Evolutionary conservation across 1,140 invertebrate species (phyloP).

Genomic region (Drosophila sechellia): DNA sequence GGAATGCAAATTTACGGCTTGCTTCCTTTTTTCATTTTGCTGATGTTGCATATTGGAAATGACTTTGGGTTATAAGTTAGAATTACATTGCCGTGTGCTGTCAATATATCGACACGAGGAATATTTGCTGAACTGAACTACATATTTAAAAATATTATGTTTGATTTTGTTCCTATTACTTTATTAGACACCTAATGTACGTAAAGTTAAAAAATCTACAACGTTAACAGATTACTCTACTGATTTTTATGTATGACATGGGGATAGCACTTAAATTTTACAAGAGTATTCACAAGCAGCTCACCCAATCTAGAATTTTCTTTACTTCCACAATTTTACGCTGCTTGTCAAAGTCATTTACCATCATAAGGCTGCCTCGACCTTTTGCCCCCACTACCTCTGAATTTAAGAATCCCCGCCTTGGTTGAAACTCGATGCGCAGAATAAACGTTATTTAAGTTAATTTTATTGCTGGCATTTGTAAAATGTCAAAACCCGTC

Average conservation of each 20-base stretch:
- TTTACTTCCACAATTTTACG: slow-evolving; percentile 2
- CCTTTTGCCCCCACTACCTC: neutral
- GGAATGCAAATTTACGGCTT: neutral
- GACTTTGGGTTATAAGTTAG: slow-evolving; percentile 65
- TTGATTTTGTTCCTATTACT: no score
- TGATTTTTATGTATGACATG: no score
- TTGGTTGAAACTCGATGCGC: slow-evolving; percentile 54
- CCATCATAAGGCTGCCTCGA: slow-evolving; percentile 17
- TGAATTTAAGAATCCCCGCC: slow-evolving; percentile 8
- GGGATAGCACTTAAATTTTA: no score
- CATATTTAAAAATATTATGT: no score
- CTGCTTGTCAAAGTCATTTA: slow-evolving; percentile 44
- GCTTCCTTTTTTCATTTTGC: neutral
- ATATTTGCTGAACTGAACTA: no score
- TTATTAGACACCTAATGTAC: no score
- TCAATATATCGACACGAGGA: slow-evolving; percentile 49
- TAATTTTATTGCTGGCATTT: slow-evolving; percentile 72
- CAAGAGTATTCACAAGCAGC: slow-evolving; percentile 1
- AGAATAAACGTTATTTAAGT: slow-evolving; percentile 63
- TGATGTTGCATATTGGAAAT: slow-evolving; percentile 26
- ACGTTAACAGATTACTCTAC: no score
- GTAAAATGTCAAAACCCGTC: slow-evolving; percentile 54
- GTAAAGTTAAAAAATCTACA: no score
- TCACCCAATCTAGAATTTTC: neutral
- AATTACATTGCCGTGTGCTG: slow-evolving; percentile 40